Evolutionary conservation across 1,140 invertebrate species (phyloP).

Genomic region (Centruroides vittatus): DNA sequence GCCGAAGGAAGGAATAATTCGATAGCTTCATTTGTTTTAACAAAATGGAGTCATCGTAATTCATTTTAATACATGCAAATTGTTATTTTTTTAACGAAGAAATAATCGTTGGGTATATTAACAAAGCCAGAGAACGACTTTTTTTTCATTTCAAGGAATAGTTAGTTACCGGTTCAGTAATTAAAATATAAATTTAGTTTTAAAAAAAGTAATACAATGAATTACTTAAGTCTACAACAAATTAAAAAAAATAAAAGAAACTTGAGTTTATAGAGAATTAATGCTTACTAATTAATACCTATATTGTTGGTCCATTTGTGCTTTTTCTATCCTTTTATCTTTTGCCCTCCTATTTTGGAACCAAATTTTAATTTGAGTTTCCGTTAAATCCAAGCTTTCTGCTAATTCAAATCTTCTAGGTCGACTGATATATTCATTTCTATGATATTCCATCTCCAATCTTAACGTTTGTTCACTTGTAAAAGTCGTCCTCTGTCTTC

Average conservation of each 20-base stretch:
- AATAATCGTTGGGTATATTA: too few species aligned
- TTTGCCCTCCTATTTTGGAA: slow-evolving; percentile 89
- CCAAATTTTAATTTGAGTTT: slow-evolving; percentile 92
- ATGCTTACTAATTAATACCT: slow-evolving; percentile 40
- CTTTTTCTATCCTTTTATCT: slow-evolving; percentile 90
- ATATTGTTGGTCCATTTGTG: slow-evolving; percentile 83
- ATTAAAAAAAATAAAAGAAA: background rate
- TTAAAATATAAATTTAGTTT: too few species aligned
- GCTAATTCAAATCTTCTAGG: slow-evolving; percentile 73
- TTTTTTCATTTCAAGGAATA: too few species aligned
- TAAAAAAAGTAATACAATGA: too few species aligned
- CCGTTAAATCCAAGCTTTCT: slow-evolving; percentile 59
- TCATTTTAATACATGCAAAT: too few species aligned
- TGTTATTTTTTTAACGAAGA: too few species aligned
- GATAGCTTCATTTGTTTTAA: too few species aligned
- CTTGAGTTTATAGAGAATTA: background rate
- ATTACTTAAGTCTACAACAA: too few species aligned
- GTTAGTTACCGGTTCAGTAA: too few species aligned
- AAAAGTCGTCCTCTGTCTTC: slow-evolving; percentile 85
- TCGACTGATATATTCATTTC: slow-evolving; percentile 60
- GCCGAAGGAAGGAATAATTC: too few species aligned
- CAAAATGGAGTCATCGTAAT: too few species aligned
- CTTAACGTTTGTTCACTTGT: slow-evolving; percentile 80
- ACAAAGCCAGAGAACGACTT: too few species aligned
- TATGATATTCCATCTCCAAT: slow-evolving; percentile 71